Evolutionary conservation across 2,113 vertebrate species (phyloP), one percentile per base, ranked within the genome.

Genomic region (Taurulus bubalis): DNA sequence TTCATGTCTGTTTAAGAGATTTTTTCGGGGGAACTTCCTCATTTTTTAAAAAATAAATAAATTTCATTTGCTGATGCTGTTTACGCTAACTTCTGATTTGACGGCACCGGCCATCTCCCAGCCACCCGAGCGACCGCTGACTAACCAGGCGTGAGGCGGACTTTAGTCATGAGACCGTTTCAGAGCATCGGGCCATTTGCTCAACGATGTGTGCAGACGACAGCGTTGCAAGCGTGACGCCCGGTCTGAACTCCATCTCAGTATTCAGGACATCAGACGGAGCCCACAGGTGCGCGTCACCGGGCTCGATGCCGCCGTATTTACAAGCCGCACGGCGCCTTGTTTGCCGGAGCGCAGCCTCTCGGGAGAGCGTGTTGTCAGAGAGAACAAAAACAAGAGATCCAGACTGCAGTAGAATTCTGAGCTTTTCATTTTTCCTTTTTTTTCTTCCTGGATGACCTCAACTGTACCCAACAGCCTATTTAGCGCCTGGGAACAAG

Each of bases 401-500:
- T 18, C 16, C 74, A 80, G 40, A 53, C 53, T 12, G 63, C 24
- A 63, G 42, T 77, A 24, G 68, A 75, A 75, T 72, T 69, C 72
- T 53, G 38, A 32, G 51, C 79, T 82, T 80, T 42, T 71, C 40
- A 69, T 83, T 83, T 87, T 58, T 40, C 51, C 59, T 15, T n/a
- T 71, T n/a, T 15, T 77, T 22, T 24, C 65, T 75, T 62, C 32
- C 58, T 68, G 59, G 22, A 73, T 76, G 82, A 88, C 82, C 84
- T 87, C 60, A 49, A 55, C 72, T 85, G 82, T 63, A 80, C 66
- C 74, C 65, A 79, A 88, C 76, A 78, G 71, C 51, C 67, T 71
- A 85, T 81, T 87, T 85, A 85, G 71, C 22, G 70, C 85, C 87
- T 76, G 77, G 79, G 77, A 73, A 55, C 73, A 74, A 47, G 0